Conservation (phyloP, 2,888 invertebrate species). For the Heteropelma amictum region DNA sequence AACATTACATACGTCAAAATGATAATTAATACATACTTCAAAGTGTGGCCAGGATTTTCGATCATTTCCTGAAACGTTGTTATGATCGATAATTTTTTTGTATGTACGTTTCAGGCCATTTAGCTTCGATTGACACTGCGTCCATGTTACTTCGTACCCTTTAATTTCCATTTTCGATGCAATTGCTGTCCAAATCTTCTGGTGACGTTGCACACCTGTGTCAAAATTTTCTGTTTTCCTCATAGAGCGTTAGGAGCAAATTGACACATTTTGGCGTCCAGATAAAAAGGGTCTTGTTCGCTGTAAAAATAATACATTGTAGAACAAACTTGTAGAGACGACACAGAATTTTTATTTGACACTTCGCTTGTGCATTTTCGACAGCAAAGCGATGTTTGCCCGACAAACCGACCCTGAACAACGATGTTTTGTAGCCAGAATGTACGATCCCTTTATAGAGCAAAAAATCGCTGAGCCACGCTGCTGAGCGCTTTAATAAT, state of each 20-base stretch:
- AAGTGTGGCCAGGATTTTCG: slow-evolving; percentile 1
- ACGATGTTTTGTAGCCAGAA: no score
- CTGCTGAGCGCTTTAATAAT: no score
- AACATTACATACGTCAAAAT: not conserved
- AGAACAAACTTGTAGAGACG: not conserved
- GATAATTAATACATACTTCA: not conserved
- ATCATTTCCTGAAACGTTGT: slow-evolving; percentile 5
- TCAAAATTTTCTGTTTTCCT: slow-evolving; percentile 7
- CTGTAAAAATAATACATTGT: not conserved
- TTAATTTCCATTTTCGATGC: not conserved
- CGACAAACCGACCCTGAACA: no score
- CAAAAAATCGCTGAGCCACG: no score
- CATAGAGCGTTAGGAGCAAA: not conserved
- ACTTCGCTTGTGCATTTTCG: no score
- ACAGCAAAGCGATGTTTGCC: no score
- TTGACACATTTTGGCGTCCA: not conserved
- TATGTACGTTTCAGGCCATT: slow-evolving; percentile 3
- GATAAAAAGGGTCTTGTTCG: not conserved
- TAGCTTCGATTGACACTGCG: slow-evolving; percentile 7
- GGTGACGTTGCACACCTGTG: not conserved
- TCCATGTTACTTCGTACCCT: not conserved
- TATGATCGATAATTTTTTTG: slow-evolving; percentile 7
- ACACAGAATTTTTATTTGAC: no score
- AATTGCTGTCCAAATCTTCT: not conserved
- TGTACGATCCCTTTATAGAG: no score